These are phyloP conservation scores for Umimayanthus chanpuru DNA, from an alignment of 92 coral and sea anemone species.

Conservation along the genomic window DNA sequence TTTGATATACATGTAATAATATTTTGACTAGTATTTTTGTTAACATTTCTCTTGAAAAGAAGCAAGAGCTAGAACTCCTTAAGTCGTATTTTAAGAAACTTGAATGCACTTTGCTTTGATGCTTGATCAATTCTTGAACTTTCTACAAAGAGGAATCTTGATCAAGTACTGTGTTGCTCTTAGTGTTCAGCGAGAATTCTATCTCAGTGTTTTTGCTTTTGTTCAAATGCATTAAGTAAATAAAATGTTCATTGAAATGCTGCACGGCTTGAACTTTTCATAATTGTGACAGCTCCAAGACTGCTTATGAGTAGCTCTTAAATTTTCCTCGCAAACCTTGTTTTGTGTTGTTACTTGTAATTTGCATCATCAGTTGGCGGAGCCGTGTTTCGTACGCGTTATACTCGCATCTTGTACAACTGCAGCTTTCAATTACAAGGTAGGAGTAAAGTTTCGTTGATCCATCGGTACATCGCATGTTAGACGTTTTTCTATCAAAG, in stretches of 20 bases:
- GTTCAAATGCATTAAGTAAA: not conserved
- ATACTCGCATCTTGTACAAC: constrained; percentile 67
- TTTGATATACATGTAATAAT: too few relatives aligned
- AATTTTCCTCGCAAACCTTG: constrained; percentile 30
- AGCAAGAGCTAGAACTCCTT: not conserved
- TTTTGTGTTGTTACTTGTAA: constrained; percentile 12
- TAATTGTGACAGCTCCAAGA: not conserved
- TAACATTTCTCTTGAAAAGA: not conserved
- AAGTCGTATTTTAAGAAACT: not conserved
- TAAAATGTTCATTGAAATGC: not conserved
- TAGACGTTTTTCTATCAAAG: constrained; percentile 43
- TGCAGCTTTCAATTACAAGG: constrained; percentile 64
- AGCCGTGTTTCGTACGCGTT: constrained; percentile 44
- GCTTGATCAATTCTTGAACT: too few relatives aligned
- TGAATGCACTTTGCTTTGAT: not conserved
- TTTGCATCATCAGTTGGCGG: constrained; percentile 20
- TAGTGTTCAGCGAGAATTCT: not conserved
- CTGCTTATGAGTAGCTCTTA: constrained; percentile 12
- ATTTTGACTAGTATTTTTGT: not conserved
- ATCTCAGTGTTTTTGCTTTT: not conserved
- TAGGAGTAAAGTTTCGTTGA: constrained; percentile 56
- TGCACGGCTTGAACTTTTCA: not conserved
- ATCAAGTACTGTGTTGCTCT: not conserved
- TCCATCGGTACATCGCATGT: constrained; percentile 74
- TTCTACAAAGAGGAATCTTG: not conserved